Evolutionary conservation across 2,797 vertebrate species (phyloP), one percentile per base, ranked within the genome.

Genomic region (Odontamblyopus rebecca): DNA sequence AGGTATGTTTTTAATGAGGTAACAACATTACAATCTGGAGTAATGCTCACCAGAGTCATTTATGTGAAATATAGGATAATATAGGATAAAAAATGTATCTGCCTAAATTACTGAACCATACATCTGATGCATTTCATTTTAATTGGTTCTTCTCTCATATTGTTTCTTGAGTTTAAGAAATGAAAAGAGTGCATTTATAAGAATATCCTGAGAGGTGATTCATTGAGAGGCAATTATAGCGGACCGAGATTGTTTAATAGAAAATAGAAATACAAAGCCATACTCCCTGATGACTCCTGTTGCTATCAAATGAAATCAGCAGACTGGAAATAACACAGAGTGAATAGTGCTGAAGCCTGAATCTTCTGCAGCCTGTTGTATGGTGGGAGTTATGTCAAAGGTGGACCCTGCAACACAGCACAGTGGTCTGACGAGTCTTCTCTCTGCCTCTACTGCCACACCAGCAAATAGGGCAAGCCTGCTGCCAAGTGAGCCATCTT

Each of bases 381-480:
- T 26, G 32, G 61, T 63, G 61, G 19, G 61, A 41, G 32, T 41
- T n/a, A 9, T 63, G 61, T 38, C 35, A 63, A 35, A 63, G 61
- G 35, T 26, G 11, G n/a, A 44, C 61, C 6, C 26, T 59, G 26
- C 60, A 35, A 32, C 29, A 35, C 19, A 3, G 30, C 61, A n/a
- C 61, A n/a, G 23, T 44, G 38, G 12, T 44, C 23, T 64, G 62
- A 64, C 6, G 5, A 27, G n/a, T n/a, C 62, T 26, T 9, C 38
- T 23, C 61, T 62, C 29, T 12, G 16, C 61, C 35, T 61, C 32
- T 62, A 6, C 35, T 62, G 38, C 18, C 35, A 41, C 30, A 41
- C 4, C 7, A 4, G 23, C 62, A 48, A 44, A 19, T 12, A 56
- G 35, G n/a, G 35, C 32, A 8, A 29, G 44, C 41, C 38, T 48